A percentile compares a stretch with the other conserved stretches of the same genome.
These are phyloP conservation scores for Eulemur macaco DNA, from an alignment of 2,113 vertebrate genomes.

Conservation along the genomic window DNA sequence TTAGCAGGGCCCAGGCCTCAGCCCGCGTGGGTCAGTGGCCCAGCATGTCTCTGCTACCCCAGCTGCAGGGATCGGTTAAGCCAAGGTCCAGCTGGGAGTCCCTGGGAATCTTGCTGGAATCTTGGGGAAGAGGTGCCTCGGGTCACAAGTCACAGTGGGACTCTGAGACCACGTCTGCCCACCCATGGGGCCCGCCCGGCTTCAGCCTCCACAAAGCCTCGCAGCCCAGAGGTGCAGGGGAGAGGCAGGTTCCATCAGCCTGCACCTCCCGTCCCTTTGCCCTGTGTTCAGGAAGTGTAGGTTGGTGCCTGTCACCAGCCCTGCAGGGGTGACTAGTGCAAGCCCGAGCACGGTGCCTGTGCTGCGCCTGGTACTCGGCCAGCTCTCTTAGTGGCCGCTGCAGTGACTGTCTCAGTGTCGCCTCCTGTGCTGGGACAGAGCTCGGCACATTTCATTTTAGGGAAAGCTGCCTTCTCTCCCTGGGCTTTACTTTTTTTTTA, in stretches of 20 bases:
- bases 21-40: neutral
- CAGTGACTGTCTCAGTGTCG: neutral
- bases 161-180: neutral
- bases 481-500: neutral
- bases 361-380: neutral
- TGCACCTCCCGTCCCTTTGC: neutral
- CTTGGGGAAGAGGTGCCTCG: fast-evolving
- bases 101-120: neutral
- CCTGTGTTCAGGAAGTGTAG: neutral
- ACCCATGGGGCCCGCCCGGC: too few relatives aligned
- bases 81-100: neutral
- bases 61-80: neutral
- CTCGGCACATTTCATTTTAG: neutral
- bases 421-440: neutral
- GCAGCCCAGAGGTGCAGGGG: neutral
- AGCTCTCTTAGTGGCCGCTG: neutral
- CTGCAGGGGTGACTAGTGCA: neutral
- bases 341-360: neutral
- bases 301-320: neutral
- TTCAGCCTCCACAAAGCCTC: neutral
- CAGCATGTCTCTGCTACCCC: neutral
- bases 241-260: neutral
- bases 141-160: neutral
- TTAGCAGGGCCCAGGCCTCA: too few relatives aligned
- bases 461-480: neutral